These are phyloP conservation scores for Papilio glaucus DNA, from an alignment of 1,140 invertebrate genomes.

Conservation along the genomic window DNA sequence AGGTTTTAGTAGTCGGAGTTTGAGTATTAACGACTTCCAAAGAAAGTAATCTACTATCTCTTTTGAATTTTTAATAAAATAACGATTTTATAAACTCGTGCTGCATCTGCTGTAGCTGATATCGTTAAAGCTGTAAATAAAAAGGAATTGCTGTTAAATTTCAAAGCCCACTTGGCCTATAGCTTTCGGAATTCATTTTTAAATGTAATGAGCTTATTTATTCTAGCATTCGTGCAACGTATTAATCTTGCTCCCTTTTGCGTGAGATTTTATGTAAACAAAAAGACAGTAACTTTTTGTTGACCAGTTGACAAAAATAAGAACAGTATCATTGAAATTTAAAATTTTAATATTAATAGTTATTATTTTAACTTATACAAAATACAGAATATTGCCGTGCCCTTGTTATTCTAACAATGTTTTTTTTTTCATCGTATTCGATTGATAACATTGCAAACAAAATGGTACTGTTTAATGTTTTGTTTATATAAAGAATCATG, in stretches of 20 bases:
- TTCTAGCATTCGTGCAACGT: constrained; percentile 55
- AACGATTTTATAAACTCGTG: constrained; percentile 9
- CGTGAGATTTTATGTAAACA: constrained; percentile 2
- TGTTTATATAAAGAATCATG: constrained; percentile 10
- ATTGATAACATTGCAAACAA: background rate
- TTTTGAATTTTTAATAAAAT: constrained; percentile 20
- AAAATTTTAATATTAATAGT: no score
- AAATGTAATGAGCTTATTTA: constrained; percentile 78
- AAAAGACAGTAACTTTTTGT: background rate
- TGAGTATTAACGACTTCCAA: constrained; percentile 35
- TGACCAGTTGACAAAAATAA: background rate
- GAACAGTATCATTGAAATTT: no score
- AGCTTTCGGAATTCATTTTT: constrained; percentile 59
- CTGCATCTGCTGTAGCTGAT: background rate
- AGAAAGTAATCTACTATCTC: constrained; percentile 22
- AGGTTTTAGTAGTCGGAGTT: constrained; percentile 13
- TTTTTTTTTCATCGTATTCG: background rate
- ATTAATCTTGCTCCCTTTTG: background rate
- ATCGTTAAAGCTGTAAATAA: background rate
- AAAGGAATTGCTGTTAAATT: constrained; percentile 26
- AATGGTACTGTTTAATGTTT: background rate
- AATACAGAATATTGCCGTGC: no score
- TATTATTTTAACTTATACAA: no score
- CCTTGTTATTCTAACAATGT: no score
- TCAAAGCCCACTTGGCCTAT: constrained; percentile 54